Percentiles rank a stretch among this genome's conserved stretches.
Conservation (phyloP, 37 sponge, comb jelly and placozoan genomes). For the Eunapius fragilis region DNA sequence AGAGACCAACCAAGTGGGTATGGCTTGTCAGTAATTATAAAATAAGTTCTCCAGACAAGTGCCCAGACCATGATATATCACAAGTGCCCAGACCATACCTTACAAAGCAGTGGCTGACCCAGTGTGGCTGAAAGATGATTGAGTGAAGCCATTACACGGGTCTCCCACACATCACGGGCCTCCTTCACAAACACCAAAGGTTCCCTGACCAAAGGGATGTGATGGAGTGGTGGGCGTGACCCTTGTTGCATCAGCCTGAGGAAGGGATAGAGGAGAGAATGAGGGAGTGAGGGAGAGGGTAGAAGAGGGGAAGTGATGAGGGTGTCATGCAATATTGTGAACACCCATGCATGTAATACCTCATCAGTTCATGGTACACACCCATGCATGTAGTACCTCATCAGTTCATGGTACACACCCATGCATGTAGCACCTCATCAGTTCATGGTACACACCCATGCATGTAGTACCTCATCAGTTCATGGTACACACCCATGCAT, state of each 20-base stretch:
- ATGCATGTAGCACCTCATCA: not conserved
- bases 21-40: not conserved
- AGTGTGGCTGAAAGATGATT: conserved; percentile 26
- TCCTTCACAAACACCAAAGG: conserved; percentile 33
- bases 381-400: not conserved
- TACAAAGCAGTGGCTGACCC: conserved; percentile 11
- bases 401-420: no score
- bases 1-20: no score
- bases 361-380: conserved; percentile 35
- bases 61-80: no score
- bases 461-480: not conserved
- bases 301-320: not conserved
- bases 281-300: not conserved
- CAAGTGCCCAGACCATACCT: conserved; percentile 22
- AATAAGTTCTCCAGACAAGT: no score
- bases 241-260: not conserved
- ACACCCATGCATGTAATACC: not conserved
- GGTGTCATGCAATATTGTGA: no score
- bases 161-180: conserved; percentile 47
- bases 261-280: not conserved
- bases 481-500: no score
- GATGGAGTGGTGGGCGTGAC: not conserved
- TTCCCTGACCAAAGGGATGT: conserved; percentile 15
- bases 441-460: no score
- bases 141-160: conserved; percentile 17